phyloP scores from a whole-genome alignment of 2,113 vertebrate genomes.

The Gasterosteus aculeatus region DNA sequence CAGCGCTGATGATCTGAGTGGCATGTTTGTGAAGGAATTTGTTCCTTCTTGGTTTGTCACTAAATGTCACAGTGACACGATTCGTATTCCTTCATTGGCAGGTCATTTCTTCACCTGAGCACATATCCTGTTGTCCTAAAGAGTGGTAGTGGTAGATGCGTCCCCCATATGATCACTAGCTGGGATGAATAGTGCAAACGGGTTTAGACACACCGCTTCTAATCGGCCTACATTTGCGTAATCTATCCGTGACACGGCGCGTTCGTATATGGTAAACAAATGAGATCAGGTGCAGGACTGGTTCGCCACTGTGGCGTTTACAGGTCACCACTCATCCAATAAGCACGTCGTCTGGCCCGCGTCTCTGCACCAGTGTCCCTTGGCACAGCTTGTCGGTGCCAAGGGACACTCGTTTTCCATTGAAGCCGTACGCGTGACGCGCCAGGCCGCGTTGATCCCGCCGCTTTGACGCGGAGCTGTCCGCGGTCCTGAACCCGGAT shows the following conservation, averaged over 20 bases:
- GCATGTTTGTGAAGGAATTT: slow-evolving; percentile 57
- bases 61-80: slow-evolving; percentile 13
- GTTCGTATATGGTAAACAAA: slow-evolving; percentile 32
- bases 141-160: not conserved
- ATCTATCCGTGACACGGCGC: slow-evolving; percentile 8
- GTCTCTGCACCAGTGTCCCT: slow-evolving; percentile 46
- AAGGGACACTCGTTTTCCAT: slow-evolving; percentile 24
- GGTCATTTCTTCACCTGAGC: not conserved
- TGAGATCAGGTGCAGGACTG: slow-evolving; percentile 31
- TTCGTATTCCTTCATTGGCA: not conserved
- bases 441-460: slow-evolving; percentile 30
- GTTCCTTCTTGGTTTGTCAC: not conserved
- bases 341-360: slow-evolving; percentile 44
- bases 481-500: slow-evolving; percentile 75
- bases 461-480: slow-evolving; percentile 59
- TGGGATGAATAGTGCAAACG: not conserved
- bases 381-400: slow-evolving; percentile 50
- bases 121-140: not conserved
- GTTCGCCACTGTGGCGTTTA: slow-evolving; percentile 54
- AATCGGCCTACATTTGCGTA: slow-evolving; percentile 23
- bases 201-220: not conserved
- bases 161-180: not conserved
- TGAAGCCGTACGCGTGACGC: slow-evolving; percentile 20
- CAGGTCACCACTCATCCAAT: slow-evolving; percentile 59
- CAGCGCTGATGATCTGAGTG: slow-evolving; percentile 1